These are phyloP conservation scores for Campoletis raptor DNA, from an alignment of 2,888 invertebrate genomes.

Conservation along the genomic window DNA sequence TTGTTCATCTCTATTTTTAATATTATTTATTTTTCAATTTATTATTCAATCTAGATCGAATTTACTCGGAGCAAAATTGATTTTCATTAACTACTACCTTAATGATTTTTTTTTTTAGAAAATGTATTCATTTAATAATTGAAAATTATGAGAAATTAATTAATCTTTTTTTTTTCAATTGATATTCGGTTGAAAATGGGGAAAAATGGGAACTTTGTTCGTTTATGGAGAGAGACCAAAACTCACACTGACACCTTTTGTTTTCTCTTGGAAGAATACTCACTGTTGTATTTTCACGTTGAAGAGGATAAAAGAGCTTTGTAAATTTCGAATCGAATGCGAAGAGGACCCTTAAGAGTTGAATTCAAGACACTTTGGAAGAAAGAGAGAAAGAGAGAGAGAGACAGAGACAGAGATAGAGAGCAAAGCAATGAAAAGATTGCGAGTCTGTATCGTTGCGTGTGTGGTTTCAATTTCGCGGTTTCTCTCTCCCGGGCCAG, in stretches of 20 bases:
- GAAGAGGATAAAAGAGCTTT: conserved; percentile 16
- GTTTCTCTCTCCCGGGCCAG: conserved; percentile 58
- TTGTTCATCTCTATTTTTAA: not conserved
- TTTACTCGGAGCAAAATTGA: not conserved
- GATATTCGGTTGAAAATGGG: not conserved
- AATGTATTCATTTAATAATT: not conserved
- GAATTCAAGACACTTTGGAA: conserved; percentile 9
- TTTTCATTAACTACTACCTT: no score
- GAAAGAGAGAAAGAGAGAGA: conserved; percentile 19
- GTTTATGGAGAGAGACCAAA: not conserved
- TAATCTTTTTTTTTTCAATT: not conserved
- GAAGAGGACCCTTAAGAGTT: conserved; percentile 22
- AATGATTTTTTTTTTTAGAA: no score
- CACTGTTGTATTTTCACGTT: not conserved
- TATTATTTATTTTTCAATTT: not conserved
- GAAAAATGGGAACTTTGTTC: not conserved
- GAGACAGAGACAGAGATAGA: conserved; percentile 3
- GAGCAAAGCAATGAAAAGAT: conserved; percentile 13
- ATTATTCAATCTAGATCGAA: not conserved
- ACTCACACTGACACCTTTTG: not conserved
- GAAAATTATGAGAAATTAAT: not conserved
- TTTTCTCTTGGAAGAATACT: conserved; percentile 14
- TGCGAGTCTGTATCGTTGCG: not conserved
- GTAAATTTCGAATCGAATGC: conserved; percentile 33
- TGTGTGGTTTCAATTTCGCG: conserved; percentile 45